These are phyloP conservation scores for Heliconius hewitsoni DNA, from an alignment of 1,140 invertebrate species.

Conservation along the genomic window DNA sequence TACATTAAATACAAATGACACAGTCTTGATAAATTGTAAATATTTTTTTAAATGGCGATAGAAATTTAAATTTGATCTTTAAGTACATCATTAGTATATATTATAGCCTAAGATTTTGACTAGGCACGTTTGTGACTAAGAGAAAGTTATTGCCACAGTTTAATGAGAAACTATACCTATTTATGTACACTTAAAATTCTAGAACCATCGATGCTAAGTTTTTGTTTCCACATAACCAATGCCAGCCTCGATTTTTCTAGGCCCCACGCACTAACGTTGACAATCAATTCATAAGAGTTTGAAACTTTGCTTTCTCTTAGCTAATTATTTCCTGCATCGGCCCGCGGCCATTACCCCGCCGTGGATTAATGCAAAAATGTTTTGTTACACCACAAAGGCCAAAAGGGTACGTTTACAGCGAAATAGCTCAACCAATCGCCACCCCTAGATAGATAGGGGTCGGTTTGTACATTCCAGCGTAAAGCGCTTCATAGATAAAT, in stretches of 20 bases:
- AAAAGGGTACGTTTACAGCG: constrained; percentile 57
- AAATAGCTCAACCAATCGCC: constrained; percentile 56
- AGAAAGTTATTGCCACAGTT: no score
- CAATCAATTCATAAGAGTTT: constrained; percentile 5
- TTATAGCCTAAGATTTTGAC: no score
- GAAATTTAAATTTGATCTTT: no score
- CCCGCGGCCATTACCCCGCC: constrained; percentile 57
- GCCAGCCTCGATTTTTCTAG: not conserved
- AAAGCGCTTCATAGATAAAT: constrained; percentile 71
- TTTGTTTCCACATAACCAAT: not conserved
- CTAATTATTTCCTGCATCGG: constrained; percentile 36
- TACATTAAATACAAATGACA: no score
- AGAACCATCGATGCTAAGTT: not conserved
- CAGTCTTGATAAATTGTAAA: no score
- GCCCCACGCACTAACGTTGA: constrained; percentile 9
- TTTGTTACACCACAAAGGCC: constrained; percentile 56
- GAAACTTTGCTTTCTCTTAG: constrained; percentile 21
- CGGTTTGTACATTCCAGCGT: constrained; percentile 45
- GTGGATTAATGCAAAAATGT: constrained; percentile 61
- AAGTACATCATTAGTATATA: no score
- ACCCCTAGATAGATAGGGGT: constrained; percentile 65
- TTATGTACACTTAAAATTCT: not conserved
- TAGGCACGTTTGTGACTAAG: no score
- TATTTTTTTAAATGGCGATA: no score
- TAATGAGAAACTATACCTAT: no score